Evolutionary conservation across 1,140 invertebrate species (phyloP).

Genomic region (Sitobion miscanthi): DNA sequence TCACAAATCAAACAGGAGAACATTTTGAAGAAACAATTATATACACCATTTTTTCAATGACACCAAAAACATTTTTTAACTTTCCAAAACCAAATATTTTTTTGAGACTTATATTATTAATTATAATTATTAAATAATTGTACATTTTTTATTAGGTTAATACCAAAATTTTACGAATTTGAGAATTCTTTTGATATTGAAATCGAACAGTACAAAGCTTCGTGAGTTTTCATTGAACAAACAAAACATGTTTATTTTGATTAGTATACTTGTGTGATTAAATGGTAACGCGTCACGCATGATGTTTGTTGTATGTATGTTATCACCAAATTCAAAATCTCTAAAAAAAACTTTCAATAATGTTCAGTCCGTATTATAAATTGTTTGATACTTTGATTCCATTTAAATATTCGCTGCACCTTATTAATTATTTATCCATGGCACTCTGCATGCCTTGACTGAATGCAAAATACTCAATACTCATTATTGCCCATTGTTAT

Average conservation of each 20-base stretch:
- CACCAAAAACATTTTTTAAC: too few relatives aligned
- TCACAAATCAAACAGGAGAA: too few relatives aligned
- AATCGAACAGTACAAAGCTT: constrained; percentile 30
- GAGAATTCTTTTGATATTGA: constrained; percentile 11
- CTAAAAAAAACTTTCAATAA: not conserved
- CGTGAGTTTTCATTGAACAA: constrained; percentile 26
- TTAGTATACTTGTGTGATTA: not conserved
- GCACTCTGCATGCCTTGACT: constrained; percentile 7
- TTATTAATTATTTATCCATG: not conserved
- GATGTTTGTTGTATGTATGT: not conserved
- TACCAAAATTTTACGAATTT: constrained; percentile 35
- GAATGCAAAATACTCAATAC: constrained; percentile 5
- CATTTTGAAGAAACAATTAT: too few relatives aligned
- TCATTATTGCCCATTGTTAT: not conserved
- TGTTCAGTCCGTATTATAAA: not conserved
- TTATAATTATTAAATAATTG: not conserved
- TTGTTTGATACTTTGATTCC: not conserved
- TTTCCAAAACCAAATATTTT: too few relatives aligned
- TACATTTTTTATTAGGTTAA: constrained; percentile 35
- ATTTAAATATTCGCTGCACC: not conserved
- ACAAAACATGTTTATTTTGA: not conserved
- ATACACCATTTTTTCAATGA: too few relatives aligned
- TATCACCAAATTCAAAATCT: not conserved
- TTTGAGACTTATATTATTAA: too few relatives aligned
- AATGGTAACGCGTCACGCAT: not conserved